Evolutionary conservation across 2,888 invertebrate genomes (phyloP).

Genomic region (Neria commutata): DNA sequence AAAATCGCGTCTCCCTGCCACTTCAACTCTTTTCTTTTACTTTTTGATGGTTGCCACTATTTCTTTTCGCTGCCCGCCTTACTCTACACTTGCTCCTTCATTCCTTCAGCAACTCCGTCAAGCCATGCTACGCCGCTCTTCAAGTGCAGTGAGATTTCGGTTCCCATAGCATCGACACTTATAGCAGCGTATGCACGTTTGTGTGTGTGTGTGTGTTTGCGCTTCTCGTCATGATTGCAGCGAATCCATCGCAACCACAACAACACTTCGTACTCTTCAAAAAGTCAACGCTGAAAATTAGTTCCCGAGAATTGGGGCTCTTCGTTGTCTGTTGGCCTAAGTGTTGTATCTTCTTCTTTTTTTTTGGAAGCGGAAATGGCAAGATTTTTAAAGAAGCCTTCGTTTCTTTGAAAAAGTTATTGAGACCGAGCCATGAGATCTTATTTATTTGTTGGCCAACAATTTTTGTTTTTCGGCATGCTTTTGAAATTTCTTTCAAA

Average conservation of each 20-base stretch:
- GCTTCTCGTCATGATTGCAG: constrained; percentile 20
- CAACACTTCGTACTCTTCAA: background rate
- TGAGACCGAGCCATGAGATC: no score
- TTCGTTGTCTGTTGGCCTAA: no score
- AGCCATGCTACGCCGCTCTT: background rate
- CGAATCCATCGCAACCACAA: background rate
- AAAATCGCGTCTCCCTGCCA: constrained; percentile 32
- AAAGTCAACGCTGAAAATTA: constrained; percentile 19
- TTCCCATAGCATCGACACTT: background rate
- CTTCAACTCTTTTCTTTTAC: background rate
- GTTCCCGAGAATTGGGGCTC: constrained; percentile 36
- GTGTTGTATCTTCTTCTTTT: no score
- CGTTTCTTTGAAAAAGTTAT: no score
- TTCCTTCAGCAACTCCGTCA: background rate
- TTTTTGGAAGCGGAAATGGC: no score
- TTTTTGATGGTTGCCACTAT: background rate
- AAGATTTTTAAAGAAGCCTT: no score
- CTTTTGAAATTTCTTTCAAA: no score
- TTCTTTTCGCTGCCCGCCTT: no score
- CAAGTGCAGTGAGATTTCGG: background rate
- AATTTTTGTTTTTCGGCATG: no score
- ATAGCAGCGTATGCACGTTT: background rate
- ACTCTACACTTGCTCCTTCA: no score
- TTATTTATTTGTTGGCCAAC: no score
- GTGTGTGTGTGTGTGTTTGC: background rate